Base-by-base conservation (phyloP, 2,888 invertebrate species). In the Ommatoiulus sabulosus region DNA sequence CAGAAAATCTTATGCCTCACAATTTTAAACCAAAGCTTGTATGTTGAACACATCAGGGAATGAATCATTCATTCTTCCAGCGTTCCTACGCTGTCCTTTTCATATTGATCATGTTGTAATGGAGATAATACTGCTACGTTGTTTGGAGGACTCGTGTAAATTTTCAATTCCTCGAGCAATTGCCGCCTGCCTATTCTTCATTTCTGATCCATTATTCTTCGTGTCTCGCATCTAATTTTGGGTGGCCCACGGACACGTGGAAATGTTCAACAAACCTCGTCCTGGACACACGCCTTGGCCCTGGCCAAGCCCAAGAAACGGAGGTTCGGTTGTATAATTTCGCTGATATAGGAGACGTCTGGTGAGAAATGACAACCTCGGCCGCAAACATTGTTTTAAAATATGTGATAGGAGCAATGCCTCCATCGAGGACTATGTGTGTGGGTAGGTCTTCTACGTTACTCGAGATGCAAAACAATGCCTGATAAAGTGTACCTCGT, bases 371-470 rank as follows among this genome's bases (percentile, higher is more conserved):
- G 80, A 80, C 35, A 80, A 24, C 80, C 80, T 12, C 80, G 15
- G 24, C 35, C 35, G 12, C 35, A 80, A 35, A 80, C 80, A 12
- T 35, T 80, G 80, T 35, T 35, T 35, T 15, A 35, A 15, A 35
- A 80, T 80, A 80, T 15, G 72, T 72, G 72, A n/a, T n/a, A 24
- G 3, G 72, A 72, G 24, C 24, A 24, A 24, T 35, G 35, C 80
- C 35, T 80, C 80, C 80, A 80, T 43, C 80, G 35, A 80, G 80
- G 35, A 35, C 20, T 52, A 1, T 12, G 12, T 35, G 80, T 43
- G 80, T 80, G 80, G 80, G 80, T 35, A 43, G 80, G 80, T 80
- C 35, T 72, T 63, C 63, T 80, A 35, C 4, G 80, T 35, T 80
- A 80, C 35, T 43, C 80, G 35, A 80, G 24, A 80, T 80, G 80